Evolutionary conservation across 2,888 invertebrate genomes (phyloP).

Genomic region (Alviniconcha strummeri): DNA sequence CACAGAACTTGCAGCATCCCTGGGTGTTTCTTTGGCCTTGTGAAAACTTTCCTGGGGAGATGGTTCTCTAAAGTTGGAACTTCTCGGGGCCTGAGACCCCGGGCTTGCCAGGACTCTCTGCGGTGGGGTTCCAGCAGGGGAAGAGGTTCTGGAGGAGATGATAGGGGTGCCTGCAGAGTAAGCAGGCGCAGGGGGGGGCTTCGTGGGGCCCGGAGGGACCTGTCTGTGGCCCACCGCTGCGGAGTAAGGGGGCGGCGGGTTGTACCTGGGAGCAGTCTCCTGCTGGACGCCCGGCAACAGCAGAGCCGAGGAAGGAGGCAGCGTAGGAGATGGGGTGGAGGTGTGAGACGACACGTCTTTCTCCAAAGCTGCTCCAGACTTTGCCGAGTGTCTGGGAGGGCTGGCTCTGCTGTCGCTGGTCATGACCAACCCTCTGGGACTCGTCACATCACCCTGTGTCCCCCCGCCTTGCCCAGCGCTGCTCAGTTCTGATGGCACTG

Average conservation of each 20-base stretch:
- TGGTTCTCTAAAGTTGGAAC: background rate
- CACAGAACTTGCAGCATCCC: background rate
- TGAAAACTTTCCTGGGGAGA: background rate
- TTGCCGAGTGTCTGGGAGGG: background rate
- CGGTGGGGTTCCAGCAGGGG: background rate
- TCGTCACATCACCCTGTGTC: background rate
- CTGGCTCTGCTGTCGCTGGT: conserved; percentile 5
- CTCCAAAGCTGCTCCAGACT: background rate
- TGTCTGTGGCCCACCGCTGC: background rate
- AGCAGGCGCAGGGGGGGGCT: background rate
- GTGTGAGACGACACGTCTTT: background rate
- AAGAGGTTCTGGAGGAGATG: background rate
- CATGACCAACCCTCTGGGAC: background rate
- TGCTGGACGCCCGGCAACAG: background rate
- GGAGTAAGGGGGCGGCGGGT: conserved; percentile 21
- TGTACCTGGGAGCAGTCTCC: conserved; percentile 14
- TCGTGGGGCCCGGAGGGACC: background rate
- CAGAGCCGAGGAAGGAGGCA: background rate
- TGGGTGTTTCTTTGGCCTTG: background rate
- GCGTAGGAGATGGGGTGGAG: conserved; percentile 8
- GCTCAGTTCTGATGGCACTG: too few relatives aligned
- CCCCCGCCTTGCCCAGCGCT: too few relatives aligned
- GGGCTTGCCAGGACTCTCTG: background rate
- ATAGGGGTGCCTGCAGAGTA: conserved; percentile 10
- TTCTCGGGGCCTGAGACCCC: background rate